Conservation (phyloP, 1,140 invertebrate species). For the Oreohelix idahoensis region DNA sequence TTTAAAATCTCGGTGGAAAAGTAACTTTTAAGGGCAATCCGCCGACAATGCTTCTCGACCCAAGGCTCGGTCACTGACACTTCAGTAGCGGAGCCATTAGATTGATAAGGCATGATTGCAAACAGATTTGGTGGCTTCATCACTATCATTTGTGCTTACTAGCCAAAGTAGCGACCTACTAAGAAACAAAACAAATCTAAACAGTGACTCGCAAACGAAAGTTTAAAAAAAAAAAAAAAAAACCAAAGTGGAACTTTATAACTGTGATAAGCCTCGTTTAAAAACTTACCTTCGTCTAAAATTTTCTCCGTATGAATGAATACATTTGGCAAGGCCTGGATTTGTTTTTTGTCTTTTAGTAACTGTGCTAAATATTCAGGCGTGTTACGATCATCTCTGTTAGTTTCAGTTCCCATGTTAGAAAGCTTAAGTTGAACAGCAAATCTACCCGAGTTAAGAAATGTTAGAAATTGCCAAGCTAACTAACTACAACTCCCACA, state of each 20-base stretch:
- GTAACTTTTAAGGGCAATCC: neutral
- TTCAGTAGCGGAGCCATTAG: neutral
- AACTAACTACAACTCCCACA: constrained; percentile 55
- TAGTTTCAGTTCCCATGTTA: constrained; percentile 72
- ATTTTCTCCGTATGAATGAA: constrained; percentile 99
- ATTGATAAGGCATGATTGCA: neutral
- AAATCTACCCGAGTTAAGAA: constrained; percentile 63
- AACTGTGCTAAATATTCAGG: constrained; percentile 99
- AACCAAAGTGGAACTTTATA: too few relatives aligned
- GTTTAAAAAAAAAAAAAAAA: too few relatives aligned
- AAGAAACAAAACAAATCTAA: too few relatives aligned
- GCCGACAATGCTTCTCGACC: neutral
- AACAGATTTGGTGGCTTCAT: too few relatives aligned
- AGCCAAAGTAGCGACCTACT: too few relatives aligned
- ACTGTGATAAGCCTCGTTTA: too few relatives aligned
- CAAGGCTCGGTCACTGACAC: neutral
- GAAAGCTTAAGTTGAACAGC: constrained; percentile 58
- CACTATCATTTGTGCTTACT: too few relatives aligned
- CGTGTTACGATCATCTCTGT: constrained; percentile 71
- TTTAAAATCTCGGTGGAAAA: neutral
- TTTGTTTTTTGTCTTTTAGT: constrained; percentile 99
- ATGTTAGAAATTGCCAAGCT: constrained; percentile 65
- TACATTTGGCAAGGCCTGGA: constrained; percentile 98
- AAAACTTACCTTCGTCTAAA: constrained; percentile 96
- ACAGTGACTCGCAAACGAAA: too few relatives aligned